A percentile compares a stretch with the other conserved stretches of the same genome.
These are phyloP conservation scores for human (Homo sapiens) DNA, from an alignment of 2,113 vertebrate species.

Conservation along the genomic window DNA sequence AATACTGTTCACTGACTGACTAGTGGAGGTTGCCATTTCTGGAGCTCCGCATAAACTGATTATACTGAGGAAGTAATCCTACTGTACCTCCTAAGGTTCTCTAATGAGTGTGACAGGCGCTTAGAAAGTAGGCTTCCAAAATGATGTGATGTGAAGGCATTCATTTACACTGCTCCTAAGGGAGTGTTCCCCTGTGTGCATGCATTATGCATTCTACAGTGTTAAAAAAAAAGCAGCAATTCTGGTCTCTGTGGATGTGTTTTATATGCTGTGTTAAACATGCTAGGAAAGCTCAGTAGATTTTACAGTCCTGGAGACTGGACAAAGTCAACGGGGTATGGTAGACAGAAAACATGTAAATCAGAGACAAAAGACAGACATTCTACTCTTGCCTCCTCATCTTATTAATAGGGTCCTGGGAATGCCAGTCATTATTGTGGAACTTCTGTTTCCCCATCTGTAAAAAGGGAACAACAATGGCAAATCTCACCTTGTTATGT, in stretches of 20 bases:
- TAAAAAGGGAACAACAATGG: neutral
- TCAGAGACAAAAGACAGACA: neutral
- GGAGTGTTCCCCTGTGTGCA: neutral
- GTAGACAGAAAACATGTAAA: neutral
- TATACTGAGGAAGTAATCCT: neutral
- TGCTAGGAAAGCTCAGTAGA: neutral
- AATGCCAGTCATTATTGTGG: neutral
- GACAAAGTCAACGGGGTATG: neutral
- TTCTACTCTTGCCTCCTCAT: neutral
- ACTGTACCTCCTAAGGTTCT: neutral
- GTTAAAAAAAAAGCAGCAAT: neutral
- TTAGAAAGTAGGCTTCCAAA: conserved; percentile 12
- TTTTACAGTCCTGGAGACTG: neutral
- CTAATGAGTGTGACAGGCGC: conserved; percentile 33
- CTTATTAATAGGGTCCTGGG: no score
- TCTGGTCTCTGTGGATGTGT: neutral
- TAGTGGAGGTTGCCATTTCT: neutral
- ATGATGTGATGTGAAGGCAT: conserved; percentile 14
- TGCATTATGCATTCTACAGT: neutral
- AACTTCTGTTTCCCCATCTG: neutral
- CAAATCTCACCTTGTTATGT: neutral
- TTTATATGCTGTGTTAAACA: neutral
- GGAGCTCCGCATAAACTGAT: neutral
- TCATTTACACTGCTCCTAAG: conserved; percentile 31
- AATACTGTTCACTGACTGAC: neutral